Evolutionary conservation across 2,888 invertebrate species (phyloP).

Genomic region (Eumacrocentrus americanus): DNA sequence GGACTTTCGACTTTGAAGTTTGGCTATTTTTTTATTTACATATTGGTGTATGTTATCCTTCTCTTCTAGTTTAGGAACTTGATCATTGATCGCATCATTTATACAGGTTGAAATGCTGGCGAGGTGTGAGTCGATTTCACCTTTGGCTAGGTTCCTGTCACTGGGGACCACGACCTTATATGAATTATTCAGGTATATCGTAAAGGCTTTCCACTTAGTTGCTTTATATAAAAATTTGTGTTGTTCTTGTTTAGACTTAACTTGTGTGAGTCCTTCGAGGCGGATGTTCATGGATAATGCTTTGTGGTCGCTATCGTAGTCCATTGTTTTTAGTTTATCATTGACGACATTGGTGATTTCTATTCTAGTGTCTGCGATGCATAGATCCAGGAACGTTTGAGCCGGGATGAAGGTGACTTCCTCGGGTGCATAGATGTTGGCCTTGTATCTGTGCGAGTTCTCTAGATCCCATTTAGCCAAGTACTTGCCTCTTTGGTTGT

Average conservation of each 20-base stretch:
- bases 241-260: neutral
- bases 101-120: no score
- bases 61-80: neutral
- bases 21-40: neutral
- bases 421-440: neutral
- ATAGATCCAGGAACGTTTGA: neutral
- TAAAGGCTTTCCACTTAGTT: conserved; percentile 7
- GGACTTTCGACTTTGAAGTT: neutral
- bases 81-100: no score
- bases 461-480: neutral
- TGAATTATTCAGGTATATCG: neutral
- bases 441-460: neutral
- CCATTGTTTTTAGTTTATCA: neutral
- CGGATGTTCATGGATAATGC: no score
- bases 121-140: neutral
- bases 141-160: neutral
- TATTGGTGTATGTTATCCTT: neutral
- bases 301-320: conserved; percentile 17
- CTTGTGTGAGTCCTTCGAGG: no score
- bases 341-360: neutral
- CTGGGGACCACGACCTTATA: neutral
- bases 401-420: neutral
- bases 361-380: neutral
- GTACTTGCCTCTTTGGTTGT: conserved; percentile 12
- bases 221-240: neutral